These are phyloP conservation scores for Pantherophis vulpinus DNA, from an alignment of 2,797 vertebrate genomes.

Conservation along the genomic window DNA sequence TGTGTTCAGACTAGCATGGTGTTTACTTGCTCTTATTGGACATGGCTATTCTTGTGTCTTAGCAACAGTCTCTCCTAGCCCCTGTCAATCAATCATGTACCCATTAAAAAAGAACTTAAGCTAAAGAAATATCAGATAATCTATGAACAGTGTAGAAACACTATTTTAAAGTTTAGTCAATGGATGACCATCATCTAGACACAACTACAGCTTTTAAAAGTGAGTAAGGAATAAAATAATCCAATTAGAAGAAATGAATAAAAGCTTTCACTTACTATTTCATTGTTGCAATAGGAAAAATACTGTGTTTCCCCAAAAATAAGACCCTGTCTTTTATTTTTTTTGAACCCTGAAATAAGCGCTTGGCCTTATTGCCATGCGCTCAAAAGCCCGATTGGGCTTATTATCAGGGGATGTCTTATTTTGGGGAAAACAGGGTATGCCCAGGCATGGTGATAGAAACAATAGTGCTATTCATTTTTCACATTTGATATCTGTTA, in stretches of 20 bases:
- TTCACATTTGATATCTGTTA: not conserved
- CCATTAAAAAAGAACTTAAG: not conserved
- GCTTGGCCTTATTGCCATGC: too few species aligned
- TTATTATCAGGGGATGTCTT: too few species aligned
- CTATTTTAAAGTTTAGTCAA: not conserved
- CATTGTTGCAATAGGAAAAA: not conserved
- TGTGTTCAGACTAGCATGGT: not conserved
- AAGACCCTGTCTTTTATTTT: too few species aligned
- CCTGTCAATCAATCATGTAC: not conserved
- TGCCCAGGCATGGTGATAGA: not conserved
- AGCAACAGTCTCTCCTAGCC: not conserved
- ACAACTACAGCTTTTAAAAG: not conserved
- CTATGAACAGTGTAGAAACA: not conserved
- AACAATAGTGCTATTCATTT: not conserved
- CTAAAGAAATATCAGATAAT: conserved; percentile 7
- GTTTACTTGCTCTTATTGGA: conserved; percentile 15
- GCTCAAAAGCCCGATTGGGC: too few species aligned
- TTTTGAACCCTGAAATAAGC: too few species aligned
- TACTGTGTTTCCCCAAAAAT: too few species aligned
- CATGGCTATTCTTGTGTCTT: not conserved
- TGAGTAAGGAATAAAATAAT: not conserved
- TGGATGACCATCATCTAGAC: not conserved
- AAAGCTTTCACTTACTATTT: not conserved
- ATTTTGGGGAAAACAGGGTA: too few species aligned
- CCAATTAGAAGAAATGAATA: not conserved